phyloP scores from a whole-genome alignment of 2,113 vertebrate genomes.

The Hoplias malabaricus region DNA sequence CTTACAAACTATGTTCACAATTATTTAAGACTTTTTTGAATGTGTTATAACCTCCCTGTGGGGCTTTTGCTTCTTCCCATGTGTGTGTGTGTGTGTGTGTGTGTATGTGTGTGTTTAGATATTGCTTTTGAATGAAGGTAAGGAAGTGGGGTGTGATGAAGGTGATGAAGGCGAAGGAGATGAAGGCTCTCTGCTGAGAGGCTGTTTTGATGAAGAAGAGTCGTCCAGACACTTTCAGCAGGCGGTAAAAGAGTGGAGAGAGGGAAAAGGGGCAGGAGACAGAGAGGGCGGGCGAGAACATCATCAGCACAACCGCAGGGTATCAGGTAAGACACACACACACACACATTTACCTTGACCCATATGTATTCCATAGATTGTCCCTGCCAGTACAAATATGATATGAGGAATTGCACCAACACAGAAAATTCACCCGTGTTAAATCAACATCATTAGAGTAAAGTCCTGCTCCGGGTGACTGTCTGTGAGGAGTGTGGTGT shows the following conservation, averaged over 20 bases:
- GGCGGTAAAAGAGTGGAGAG: constrained; percentile 77
- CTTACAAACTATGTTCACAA: too few species aligned
- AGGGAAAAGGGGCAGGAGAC: constrained; percentile 67
- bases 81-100: background rate
- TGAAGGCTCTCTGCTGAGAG: constrained; percentile 62
- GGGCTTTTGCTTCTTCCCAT: background rate
- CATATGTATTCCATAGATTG: too few species aligned
- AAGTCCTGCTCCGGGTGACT: too few species aligned
- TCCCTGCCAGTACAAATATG: too few species aligned
- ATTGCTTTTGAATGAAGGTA: constrained; percentile 57
- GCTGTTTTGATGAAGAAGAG: constrained; percentile 74
- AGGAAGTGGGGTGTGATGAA: constrained; percentile 37
- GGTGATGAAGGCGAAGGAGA: too few species aligned
- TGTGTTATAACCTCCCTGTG: too few species aligned
- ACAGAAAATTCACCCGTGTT: too few species aligned
- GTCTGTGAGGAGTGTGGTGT: too few species aligned
- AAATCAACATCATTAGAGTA: too few species aligned
- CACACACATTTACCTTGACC: background rate
- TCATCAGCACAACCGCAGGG: constrained; percentile 4
- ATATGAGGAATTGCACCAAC: too few species aligned
- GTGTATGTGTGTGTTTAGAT: constrained; percentile 53
- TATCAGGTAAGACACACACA: background rate
- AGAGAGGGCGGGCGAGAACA: background rate
- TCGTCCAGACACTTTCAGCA: constrained; percentile 80
- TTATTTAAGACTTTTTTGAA: too few species aligned